These are phyloP conservation scores for Dicyrtoma fusca DNA, from an alignment of 2,888 invertebrate species.

Conservation along the genomic window DNA sequence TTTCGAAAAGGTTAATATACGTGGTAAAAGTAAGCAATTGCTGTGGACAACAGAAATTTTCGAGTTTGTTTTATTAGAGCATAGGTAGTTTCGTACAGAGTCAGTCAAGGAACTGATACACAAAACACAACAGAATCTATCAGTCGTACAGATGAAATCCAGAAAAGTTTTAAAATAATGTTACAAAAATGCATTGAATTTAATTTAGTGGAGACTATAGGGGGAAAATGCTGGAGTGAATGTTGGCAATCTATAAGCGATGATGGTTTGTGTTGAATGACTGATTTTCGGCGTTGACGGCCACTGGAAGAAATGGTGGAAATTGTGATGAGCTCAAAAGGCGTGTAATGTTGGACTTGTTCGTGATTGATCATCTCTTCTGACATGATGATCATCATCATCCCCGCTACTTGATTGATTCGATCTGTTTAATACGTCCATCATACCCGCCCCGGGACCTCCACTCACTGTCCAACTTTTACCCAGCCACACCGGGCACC, in stretches of 20 bases:
- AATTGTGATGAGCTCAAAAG: constrained; percentile 38
- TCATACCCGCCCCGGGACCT: constrained; percentile 17
- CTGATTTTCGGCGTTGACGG: constrained; percentile 12
- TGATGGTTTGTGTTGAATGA: not conserved
- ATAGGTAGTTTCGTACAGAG: not conserved
- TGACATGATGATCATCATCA: constrained; percentile 34
- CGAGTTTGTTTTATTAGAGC: not conserved
- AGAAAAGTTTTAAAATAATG: too few relatives aligned
- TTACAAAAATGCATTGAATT: too few relatives aligned
- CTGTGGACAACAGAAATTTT: not conserved
- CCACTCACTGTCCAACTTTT: not conserved
- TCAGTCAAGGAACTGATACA: too few relatives aligned
- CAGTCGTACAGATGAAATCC: too few relatives aligned
- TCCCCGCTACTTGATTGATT: constrained; percentile 32
- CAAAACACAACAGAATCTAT: too few relatives aligned
- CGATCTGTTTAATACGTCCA: constrained; percentile 31
- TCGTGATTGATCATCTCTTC: constrained; percentile 35
- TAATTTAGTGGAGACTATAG: too few relatives aligned
- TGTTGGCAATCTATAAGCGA: too few relatives aligned
- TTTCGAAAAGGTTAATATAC: not conserved
- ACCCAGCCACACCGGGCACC: too few relatives aligned
- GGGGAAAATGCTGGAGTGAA: not conserved
- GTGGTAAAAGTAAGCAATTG: too few relatives aligned
- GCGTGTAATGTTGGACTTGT: constrained; percentile 32
- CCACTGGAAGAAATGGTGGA: constrained; percentile 32